phyloP scores from a whole-genome alignment of 1,140 invertebrate species.

The Globodera ellingtonae region DNA sequence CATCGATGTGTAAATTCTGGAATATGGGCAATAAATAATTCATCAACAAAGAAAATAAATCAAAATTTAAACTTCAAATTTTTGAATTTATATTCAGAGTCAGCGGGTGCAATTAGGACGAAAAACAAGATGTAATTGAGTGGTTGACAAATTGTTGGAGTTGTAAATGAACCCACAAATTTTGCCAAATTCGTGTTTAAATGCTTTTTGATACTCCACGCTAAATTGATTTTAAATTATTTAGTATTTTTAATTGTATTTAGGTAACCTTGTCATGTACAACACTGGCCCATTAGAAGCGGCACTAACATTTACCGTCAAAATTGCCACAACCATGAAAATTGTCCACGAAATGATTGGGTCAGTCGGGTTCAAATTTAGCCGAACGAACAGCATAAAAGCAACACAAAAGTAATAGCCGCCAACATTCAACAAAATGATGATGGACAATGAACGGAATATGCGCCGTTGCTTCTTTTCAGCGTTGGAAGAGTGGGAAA shows the following conservation, averaged over 20 bases:
- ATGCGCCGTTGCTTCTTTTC: neutral
- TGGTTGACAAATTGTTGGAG: too few relatives aligned
- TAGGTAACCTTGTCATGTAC: constrained; percentile 10
- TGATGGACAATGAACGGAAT: constrained; percentile 17
- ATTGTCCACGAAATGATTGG: constrained; percentile 1
- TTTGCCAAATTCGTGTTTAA: neutral
- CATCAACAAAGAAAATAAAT: too few relatives aligned
- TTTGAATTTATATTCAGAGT: too few relatives aligned
- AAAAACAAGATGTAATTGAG: too few relatives aligned
- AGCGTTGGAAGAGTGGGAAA: neutral
- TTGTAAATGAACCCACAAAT: too few relatives aligned
- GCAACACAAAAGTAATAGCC: constrained; percentile 3
- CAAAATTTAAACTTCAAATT: too few relatives aligned
- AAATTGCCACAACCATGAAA: neutral
- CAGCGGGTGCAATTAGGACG: too few relatives aligned
- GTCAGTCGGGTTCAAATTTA: neutral
- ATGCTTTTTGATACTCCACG: neutral
- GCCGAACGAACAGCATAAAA: neutral
- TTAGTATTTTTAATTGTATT: neutral
- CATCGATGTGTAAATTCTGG: too few relatives aligned
- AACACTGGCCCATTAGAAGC: constrained; percentile 13
- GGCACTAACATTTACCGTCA: constrained; percentile 5
- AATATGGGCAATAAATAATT: too few relatives aligned
- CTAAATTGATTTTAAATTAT: neutral
- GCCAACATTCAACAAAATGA: constrained; percentile 20